Evolutionary conservation across 2,888 invertebrate genomes (phyloP).

Genomic region (Patella depressa): DNA sequence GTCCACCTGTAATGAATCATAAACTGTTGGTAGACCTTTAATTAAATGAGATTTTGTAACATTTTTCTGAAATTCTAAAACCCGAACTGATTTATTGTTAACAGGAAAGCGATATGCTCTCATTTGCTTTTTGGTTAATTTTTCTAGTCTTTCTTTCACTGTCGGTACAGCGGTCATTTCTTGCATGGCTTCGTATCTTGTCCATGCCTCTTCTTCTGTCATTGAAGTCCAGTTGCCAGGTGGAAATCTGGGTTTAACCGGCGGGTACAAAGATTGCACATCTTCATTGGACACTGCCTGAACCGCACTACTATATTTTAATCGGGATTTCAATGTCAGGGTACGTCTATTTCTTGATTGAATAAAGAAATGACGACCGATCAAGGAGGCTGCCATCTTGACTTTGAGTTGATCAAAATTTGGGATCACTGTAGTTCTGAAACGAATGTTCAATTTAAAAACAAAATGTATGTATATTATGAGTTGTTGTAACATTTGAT

Average conservation of each 20-base stretch:
- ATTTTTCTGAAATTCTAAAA: constrained; percentile 80
- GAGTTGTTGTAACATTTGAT: too few relatives aligned
- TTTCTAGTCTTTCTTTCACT: constrained; percentile 47
- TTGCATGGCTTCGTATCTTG: constrained; percentile 47
- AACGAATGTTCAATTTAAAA: too few relatives aligned
- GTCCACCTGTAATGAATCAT: constrained; percentile 72
- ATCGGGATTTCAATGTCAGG: background rate
- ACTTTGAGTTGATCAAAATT: background rate
- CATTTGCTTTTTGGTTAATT: constrained; percentile 31
- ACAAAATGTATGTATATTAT: too few relatives aligned
- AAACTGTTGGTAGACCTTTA: constrained; percentile 76
- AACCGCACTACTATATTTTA: constrained; percentile 1
- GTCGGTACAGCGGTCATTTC: constrained; percentile 39
- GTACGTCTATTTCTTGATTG: background rate
- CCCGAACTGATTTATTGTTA: constrained; percentile 30
- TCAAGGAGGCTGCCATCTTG: constrained; percentile 29
- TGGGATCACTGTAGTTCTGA: background rate
- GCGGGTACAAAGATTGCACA: constrained; percentile 54
- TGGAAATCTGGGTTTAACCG: constrained; percentile 62
- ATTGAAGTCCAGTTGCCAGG: constrained; percentile 63
- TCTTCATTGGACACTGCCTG: constrained; percentile 23
- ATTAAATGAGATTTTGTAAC: constrained; percentile 84
- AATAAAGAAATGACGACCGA: background rate
- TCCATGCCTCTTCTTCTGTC: constrained; percentile 55
- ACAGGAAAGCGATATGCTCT: constrained; percentile 15